Percentiles rank a stretch among this genome's conserved stretches.
Conservation (phyloP, 2,797 vertebrate species). For the Fratercula arctica region DNA sequence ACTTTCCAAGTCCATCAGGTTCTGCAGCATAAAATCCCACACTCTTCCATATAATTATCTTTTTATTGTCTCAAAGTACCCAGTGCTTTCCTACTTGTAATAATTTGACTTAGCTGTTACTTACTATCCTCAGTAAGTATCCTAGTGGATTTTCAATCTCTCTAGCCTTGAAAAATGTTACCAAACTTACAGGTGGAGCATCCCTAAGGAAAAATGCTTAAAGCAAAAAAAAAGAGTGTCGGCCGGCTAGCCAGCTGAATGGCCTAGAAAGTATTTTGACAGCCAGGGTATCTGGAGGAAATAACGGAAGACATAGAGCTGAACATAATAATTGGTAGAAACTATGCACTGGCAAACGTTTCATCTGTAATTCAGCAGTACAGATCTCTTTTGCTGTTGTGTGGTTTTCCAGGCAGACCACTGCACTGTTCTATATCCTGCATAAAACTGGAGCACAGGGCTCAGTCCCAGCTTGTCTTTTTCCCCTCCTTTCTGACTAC, state of each 20-base stretch:
- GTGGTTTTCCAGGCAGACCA: background rate
- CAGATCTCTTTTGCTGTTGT: background rate
- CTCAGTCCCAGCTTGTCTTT: background rate
- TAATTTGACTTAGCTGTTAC: background rate
- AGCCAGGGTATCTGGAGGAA: background rate
- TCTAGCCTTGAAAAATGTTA: background rate
- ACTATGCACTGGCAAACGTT: background rate
- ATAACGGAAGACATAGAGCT: background rate
- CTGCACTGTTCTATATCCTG: background rate
- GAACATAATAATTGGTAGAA: background rate
- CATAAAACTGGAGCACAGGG: background rate
- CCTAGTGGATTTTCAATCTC: background rate
- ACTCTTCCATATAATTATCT: background rate
- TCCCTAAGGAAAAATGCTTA: background rate
- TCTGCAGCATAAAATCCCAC: background rate
- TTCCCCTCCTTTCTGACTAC: background rate
- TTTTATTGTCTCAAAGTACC: background rate
- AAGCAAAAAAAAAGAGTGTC: background rate
- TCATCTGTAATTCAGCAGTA: background rate
- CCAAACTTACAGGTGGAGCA: background rate
- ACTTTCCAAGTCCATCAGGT: background rate
- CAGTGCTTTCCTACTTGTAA: background rate
- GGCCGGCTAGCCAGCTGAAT: background rate
- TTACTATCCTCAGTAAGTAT: background rate
- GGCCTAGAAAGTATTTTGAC: background rate